phyloP scores from a whole-genome alignment of 2,888 invertebrate species.

The Pollenia amentaria region DNA sequence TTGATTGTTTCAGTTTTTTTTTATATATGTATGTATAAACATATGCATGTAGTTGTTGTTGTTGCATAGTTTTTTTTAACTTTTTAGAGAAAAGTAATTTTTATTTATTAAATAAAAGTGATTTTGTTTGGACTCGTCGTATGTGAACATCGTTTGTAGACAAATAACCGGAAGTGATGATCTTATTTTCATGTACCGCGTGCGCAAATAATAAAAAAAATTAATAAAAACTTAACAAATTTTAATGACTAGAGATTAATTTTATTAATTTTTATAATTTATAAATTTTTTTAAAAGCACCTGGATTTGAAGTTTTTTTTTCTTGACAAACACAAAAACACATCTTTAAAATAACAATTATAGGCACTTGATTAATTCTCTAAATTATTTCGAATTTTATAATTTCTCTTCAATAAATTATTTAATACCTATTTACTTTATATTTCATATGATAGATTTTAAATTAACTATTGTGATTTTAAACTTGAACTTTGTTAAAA shows the following conservation, averaged over 20 bases:
- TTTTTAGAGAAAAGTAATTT: conserved; percentile 24
- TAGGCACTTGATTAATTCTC: too few species aligned
- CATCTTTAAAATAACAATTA: too few species aligned
- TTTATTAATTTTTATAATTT: conserved; percentile 9
- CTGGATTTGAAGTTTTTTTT: background rate
- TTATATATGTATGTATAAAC: background rate
- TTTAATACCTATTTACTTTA: too few species aligned
- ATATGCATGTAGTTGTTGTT: background rate
- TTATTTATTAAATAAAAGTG: conserved; percentile 44
- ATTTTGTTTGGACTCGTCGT: conserved; percentile 17
- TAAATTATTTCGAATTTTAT: background rate
- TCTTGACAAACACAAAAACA: background rate
- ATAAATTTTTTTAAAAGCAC: background rate
- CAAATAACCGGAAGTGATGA: conserved; percentile 71
- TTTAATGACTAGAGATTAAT: conserved; percentile 41
- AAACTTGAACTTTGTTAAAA: background rate
- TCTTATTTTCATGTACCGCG: conserved; percentile 47
- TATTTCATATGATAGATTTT: background rate
- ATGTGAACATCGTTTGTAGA: conserved; percentile 29
- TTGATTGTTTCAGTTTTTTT: conserved; percentile 12
- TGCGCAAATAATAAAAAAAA: conserved; percentile 22
- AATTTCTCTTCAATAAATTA: background rate
- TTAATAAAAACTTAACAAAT: conserved; percentile 26
- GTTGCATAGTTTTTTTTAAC: conserved; percentile 1
- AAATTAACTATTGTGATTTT: background rate